Evolutionary conservation across 2,113 vertebrate genomes (phyloP).

Genomic region (Scopus umbretta): DNA sequence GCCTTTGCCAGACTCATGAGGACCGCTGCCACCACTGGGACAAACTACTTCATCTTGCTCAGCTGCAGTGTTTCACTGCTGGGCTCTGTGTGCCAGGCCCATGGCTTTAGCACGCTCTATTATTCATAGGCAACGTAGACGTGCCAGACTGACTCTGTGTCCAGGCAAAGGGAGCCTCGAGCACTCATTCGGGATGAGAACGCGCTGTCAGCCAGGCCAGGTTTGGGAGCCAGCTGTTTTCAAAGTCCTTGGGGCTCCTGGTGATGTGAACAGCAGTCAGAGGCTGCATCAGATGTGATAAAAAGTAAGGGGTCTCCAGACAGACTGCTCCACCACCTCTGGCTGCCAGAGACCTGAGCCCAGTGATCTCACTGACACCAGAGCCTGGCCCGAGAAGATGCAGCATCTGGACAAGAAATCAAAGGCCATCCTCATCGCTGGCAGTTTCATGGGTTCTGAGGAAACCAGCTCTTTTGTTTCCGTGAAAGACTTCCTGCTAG

Average conservation of each 20-base stretch:
- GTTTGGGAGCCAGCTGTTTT: neutral
- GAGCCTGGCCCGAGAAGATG: neutral
- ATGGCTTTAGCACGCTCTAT: neutral
- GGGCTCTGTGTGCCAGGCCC: neutral
- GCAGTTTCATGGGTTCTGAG: neutral
- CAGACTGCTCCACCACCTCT: neutral
- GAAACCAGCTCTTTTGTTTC: neutral
- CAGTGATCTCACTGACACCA: too few species aligned
- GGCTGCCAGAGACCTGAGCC: neutral
- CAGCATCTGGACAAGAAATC: neutral
- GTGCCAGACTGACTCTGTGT: neutral
- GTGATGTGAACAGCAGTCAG: neutral
- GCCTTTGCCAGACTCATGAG: neutral
- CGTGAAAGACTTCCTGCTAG: neutral
- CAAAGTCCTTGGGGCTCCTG: neutral
- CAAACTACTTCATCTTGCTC: neutral
- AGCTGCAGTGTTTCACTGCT: neutral
- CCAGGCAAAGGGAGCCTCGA: neutral
- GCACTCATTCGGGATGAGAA: neutral
- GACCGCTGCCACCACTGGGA: neutral
- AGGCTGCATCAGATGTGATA: neutral
- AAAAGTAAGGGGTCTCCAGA: neutral
- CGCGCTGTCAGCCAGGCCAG: accelerated
- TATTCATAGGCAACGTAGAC: neutral
- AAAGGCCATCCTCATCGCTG: accelerated